A percentile compares a stretch with the other conserved stretches of the same genome.
phyloP scores from a whole-genome alignment of 2,888 invertebrate genomes.

The Aphidoletes aphidimyza region DNA sequence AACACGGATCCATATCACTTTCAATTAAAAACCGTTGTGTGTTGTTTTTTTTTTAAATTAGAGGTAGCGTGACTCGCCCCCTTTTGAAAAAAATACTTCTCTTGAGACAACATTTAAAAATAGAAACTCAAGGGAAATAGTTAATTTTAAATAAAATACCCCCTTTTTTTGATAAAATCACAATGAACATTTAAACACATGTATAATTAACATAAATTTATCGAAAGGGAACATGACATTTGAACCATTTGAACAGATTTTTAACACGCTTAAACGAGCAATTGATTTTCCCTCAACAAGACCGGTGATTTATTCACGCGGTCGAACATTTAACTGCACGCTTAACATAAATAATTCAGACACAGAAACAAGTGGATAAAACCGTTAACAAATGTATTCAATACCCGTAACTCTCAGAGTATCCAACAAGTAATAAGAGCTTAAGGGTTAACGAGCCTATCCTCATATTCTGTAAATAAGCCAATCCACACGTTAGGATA shows the following conservation, averaged over 20 bases:
- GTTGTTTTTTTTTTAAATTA: background rate
- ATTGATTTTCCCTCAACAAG: constrained; percentile 8
- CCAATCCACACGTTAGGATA: too few relatives aligned
- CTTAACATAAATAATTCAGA: background rate
- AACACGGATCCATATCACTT: constrained; percentile 13
- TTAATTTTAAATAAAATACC: too few relatives aligned
- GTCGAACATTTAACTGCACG: background rate
- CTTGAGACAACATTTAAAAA: too few relatives aligned
- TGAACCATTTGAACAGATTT: background rate
- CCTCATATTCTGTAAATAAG: too few relatives aligned
- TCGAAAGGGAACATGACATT: background rate
- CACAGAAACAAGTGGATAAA: too few relatives aligned
- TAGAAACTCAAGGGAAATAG: too few relatives aligned
- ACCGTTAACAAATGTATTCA: too few relatives aligned
- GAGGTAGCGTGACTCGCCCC: background rate
- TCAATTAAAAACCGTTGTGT: background rate
- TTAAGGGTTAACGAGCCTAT: too few relatives aligned
- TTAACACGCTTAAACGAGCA: constrained; percentile 29
- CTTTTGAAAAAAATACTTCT: too few relatives aligned
- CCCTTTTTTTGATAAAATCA: background rate
- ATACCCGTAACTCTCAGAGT: too few relatives aligned
- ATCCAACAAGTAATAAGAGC: too few relatives aligned
- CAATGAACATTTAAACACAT: background rate
- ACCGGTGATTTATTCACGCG: background rate
- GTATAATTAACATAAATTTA: background rate